A percentile compares a stretch with the other conserved stretches of the same genome.
These are phyloP conservation scores for Caenorhabditis zanzibari DNA, from an alignment of 2,888 invertebrate species.

Conservation along the genomic window DNA sequence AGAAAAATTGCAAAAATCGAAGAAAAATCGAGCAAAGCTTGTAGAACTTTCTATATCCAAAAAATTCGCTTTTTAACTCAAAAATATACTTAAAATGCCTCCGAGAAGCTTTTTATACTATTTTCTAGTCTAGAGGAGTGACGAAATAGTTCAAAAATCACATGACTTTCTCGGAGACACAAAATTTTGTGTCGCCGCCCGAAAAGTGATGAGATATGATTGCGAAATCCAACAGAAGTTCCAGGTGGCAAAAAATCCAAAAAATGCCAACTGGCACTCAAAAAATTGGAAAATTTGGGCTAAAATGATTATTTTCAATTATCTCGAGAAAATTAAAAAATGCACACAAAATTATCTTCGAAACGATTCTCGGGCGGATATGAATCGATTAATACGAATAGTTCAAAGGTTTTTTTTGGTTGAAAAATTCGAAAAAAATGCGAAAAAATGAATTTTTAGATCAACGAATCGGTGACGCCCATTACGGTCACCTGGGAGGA, in stretches of 20 bases:
- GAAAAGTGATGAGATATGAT: conserved; percentile 37
- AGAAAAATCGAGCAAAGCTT: background rate
- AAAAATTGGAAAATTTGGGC: too few relatives aligned
- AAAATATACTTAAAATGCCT: background rate
- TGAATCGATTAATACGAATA: conserved; percentile 10
- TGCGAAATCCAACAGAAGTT: conserved; percentile 39
- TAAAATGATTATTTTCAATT: background rate
- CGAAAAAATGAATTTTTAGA: conserved; percentile 14
- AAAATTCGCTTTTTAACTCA: background rate
- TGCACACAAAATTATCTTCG: conserved; percentile 22
- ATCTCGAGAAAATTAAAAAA: background rate
- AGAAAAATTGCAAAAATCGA: background rate
- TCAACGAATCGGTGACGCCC: conserved; percentile 30
- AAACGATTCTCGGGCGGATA: conserved; percentile 27
- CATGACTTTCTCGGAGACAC: conserved; percentile 13
- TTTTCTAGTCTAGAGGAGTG: background rate
- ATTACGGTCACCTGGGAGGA: conserved; percentile 52
- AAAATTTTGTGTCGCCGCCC: background rate
- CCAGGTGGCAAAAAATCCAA: background rate
- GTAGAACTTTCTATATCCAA: background rate
- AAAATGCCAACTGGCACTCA: background rate
- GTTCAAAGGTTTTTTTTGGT: conserved; percentile 2
- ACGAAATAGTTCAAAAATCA: conserved; percentile 38
- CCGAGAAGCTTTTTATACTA: conserved; percentile 31
- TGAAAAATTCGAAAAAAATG: background rate